These are phyloP conservation scores for Phocoena phocoena DNA, from an alignment of 2,113 vertebrate species.

Conservation along the genomic window DNA sequence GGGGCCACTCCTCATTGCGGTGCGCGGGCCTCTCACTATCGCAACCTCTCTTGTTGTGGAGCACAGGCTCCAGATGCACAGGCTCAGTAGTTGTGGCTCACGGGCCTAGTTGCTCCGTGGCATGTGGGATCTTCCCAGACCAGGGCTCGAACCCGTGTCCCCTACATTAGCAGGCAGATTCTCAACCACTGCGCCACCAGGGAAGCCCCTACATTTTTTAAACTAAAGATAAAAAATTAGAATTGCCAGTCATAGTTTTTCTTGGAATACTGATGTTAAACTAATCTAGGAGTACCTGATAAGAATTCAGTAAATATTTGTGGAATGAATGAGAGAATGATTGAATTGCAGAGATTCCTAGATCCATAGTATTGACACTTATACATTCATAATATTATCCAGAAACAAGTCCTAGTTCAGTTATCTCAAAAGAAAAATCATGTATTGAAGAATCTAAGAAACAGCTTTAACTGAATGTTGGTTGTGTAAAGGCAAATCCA, in stretches of 20 bases:
- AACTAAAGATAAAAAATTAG: conserved; percentile 11
- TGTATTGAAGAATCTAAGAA: conserved; percentile 23
- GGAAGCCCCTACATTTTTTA: neutral
- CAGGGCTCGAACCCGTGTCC: too few relatives aligned
- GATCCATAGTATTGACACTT: neutral
- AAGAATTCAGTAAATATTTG: conserved; percentile 19
- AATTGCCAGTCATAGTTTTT: neutral
- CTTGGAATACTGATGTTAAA: neutral
- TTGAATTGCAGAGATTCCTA: neutral
- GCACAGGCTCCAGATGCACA: too few relatives aligned
- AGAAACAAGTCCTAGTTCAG: conserved; percentile 12
- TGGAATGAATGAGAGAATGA: neutral
- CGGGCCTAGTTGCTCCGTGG: too few relatives aligned
- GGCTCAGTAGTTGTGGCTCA: too few relatives aligned
- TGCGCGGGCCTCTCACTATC: too few relatives aligned
- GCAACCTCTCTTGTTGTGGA: too few relatives aligned
- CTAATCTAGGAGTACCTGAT: neutral
- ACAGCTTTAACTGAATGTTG: neutral
- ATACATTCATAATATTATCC: neutral
- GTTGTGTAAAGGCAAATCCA: conserved; percentile 22
- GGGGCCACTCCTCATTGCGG: too few relatives aligned
- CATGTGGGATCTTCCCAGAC: too few relatives aligned
- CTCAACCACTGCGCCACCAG: too few relatives aligned
- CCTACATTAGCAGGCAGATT: too few relatives aligned
- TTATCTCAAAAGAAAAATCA: conserved; percentile 9